A percentile compares a stretch with the other conserved stretches of the same genome.
Evolutionary conservation across 2,797 vertebrate species (phyloP).

Genomic region (Carapus acus): DNA sequence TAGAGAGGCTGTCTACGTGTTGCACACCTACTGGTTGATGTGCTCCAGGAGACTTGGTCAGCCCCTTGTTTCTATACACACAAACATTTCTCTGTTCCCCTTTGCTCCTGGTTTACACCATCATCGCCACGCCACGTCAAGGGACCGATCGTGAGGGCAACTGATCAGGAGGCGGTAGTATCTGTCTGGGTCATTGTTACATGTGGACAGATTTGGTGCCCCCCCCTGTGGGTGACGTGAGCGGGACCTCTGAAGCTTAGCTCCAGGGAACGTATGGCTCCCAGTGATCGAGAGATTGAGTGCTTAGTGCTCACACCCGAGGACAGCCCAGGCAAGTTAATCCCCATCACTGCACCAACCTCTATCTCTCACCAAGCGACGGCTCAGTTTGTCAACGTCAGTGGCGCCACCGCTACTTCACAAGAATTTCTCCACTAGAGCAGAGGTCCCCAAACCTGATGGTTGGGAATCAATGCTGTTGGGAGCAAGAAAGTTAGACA

Average conservation of each 20-base stretch:
- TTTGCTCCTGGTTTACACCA: constrained; percentile 6
- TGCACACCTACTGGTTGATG: constrained; percentile 7
- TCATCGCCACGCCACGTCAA: constrained; percentile 39
- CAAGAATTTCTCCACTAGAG: no score
- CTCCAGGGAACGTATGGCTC: constrained; percentile 60
- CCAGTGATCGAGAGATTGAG: constrained; percentile 70
- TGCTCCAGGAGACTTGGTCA: constrained; percentile 16
- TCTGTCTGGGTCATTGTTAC: constrained; percentile 42
- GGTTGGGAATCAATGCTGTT: no score
- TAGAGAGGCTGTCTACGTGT: constrained; percentile 10
- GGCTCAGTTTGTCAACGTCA: constrained; percentile 38
- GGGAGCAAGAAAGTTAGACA: no score
- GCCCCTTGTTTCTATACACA: background rate
- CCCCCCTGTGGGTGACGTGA: constrained; percentile 60
- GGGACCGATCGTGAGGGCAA: constrained; percentile 43
- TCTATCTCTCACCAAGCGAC: constrained; percentile 15
- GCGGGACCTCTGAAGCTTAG: constrained; percentile 59
- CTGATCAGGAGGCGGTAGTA: constrained; percentile 42
- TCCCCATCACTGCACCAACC: constrained; percentile 49
- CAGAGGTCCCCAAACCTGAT: no score
- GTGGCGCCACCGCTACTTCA: no score
- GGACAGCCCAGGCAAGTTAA: constrained; percentile 72
- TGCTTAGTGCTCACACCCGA: constrained; percentile 64
- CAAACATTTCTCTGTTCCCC: constrained; percentile 35
- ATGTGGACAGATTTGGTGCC: constrained; percentile 46